These are phyloP conservation scores for Nomada ferruginata DNA, from an alignment of 2,888 invertebrate species.

Conservation along the genomic window DNA sequence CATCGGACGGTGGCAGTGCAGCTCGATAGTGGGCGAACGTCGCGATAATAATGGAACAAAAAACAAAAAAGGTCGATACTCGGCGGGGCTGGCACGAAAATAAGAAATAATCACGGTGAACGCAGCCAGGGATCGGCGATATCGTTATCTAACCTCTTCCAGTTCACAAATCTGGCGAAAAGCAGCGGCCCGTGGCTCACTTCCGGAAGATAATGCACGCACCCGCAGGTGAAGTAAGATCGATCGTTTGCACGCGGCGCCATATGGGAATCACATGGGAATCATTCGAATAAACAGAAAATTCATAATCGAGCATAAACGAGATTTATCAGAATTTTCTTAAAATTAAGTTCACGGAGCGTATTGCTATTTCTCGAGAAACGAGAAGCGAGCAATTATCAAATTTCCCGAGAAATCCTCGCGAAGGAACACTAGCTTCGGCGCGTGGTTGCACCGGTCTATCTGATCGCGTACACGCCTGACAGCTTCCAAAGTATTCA, in stretches of 20 bases:
- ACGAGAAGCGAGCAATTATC: no score
- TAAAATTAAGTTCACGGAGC: no score
- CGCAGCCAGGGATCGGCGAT: slow-evolving; percentile 43
- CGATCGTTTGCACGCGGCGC: slow-evolving; percentile 56
- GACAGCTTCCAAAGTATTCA: neutral
- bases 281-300: neutral
- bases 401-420: no score
- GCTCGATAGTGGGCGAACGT: neutral
- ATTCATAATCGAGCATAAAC: no score
- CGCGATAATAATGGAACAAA: slow-evolving; percentile 7
- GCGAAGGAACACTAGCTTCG: no score
- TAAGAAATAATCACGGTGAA: slow-evolving; percentile 50
- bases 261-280: neutral
- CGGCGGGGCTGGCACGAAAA: slow-evolving; percentile 16
- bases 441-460: neutral
- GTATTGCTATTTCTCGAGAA: no score
- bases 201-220: slow-evolving; percentile 65
- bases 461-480: slow-evolving; percentile 1
- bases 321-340: no score
- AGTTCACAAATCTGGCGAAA: slow-evolving; percentile 60
- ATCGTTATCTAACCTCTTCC: slow-evolving; percentile 63
- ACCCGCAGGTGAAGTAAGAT: slow-evolving; percentile 53
- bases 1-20: neutral
- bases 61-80: neutral
- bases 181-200: slow-evolving; percentile 53